Percentiles rank a stretch among this genome's conserved stretches.
These are phyloP conservation scores for Melitaea athalia DNA, from an alignment of 2,888 invertebrate genomes.

Conservation along the genomic window DNA sequence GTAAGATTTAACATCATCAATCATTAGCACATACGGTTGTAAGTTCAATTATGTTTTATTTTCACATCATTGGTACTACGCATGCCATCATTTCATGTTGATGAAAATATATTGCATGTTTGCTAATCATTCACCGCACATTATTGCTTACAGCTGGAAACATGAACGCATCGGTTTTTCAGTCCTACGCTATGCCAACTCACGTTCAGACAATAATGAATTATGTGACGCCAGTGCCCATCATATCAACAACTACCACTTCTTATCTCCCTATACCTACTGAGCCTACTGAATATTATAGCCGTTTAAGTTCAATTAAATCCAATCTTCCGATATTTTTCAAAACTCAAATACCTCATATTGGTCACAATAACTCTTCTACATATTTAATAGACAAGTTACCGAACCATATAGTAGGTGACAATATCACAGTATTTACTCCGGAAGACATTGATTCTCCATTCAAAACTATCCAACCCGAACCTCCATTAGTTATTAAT, in stretches of 20 bases:
- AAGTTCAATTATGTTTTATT: conserved; percentile 5
- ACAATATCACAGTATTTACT: conserved; percentile 60
- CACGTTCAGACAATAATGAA: conserved; percentile 49
- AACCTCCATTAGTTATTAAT: conserved; percentile 43
- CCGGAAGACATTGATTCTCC: conserved; percentile 51
- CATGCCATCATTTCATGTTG: conserved; percentile 35
- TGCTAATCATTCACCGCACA: conserved; percentile 54
- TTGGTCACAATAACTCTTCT: conserved; percentile 50
- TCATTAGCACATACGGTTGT: conserved; percentile 4
- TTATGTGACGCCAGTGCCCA: conserved; percentile 63
- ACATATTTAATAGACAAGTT: conserved; percentile 22
- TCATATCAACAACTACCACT: conserved; percentile 44
- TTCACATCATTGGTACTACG: conserved; percentile 18
- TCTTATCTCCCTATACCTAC: conserved; percentile 52
- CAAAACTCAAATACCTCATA: conserved; percentile 48
- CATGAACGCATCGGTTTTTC: conserved; percentile 52
- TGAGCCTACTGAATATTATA: conserved; percentile 56
- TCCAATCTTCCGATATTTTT: conserved; percentile 51
- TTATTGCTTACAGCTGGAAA: conserved; percentile 74
- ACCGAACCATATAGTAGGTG: conserved; percentile 34
- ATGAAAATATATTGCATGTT: conserved; percentile 47
- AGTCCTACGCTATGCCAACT: conserved; percentile 53
- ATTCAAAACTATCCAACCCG: conserved; percentile 54
- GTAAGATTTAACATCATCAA: conserved; percentile 12
- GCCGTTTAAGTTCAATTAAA: conserved; percentile 56